Percentiles rank a stretch among this genome's conserved stretches.
Evolutionary conservation across 2,888 invertebrate genomes (phyloP).

Genomic region (Caenorhabditis zanzibari): DNA sequence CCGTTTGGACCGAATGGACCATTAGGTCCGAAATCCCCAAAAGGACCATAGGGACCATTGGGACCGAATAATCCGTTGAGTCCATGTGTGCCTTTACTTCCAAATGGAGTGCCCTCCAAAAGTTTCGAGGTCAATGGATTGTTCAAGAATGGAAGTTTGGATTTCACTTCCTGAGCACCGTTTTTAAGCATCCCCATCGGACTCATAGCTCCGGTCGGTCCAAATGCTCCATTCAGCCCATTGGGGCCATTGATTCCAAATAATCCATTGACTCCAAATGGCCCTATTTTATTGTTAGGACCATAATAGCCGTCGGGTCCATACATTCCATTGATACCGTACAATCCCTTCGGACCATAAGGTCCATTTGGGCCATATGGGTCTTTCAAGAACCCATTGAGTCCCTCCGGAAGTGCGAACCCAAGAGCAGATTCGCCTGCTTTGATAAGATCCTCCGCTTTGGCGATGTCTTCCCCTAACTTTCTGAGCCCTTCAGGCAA

Average conservation of each 20-base stretch:
- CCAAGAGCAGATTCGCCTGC: not conserved
- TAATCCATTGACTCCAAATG: not conserved
- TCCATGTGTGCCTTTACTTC: slow-evolving; percentile 4
- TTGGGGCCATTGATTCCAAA: slow-evolving; percentile 4
- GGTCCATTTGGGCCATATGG: not conserved
- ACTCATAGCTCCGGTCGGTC: slow-evolving; percentile 2
- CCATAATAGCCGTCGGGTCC: slow-evolving; percentile 1
- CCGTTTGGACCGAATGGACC: slow-evolving; percentile 10
- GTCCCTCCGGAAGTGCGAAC: not conserved
- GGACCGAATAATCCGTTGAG: slow-evolving; percentile 9
- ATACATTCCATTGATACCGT: slow-evolving; percentile 1
- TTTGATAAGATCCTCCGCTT: not conserved
- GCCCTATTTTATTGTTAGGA: not conserved
- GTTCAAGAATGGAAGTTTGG: not conserved
- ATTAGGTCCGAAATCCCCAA: slow-evolving; percentile 7
- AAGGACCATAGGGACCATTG: slow-evolving; percentile 7
- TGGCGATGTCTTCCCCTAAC: not conserved
- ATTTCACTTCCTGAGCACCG: not conserved
- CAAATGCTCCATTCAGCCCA: slow-evolving; percentile 8
- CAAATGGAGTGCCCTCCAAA: slow-evolving; percentile 10
- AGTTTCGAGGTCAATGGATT: slow-evolving; percentile 2
- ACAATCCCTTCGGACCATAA: not conserved
- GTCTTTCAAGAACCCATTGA: not conserved
- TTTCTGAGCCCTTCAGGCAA: not conserved
- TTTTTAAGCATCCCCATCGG: not conserved